Base-by-base conservation (phyloP, 2,888 invertebrate genomes). In the Aphrophora alni region DNA sequence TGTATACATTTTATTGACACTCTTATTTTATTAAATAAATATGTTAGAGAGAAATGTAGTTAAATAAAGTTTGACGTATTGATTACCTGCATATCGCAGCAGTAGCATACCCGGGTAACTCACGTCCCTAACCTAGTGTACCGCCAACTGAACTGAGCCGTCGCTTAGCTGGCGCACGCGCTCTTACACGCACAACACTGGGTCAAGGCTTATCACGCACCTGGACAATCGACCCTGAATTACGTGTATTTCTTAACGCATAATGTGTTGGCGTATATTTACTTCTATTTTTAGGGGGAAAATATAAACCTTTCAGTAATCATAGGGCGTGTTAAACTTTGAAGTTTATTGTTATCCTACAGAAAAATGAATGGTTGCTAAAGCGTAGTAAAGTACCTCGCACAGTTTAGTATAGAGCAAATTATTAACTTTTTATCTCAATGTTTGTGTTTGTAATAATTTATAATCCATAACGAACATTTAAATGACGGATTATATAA, bases 71-170 rank as follows among this genome's bases (percentile, higher is more conserved):
- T 59, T 21, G 21, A 21, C 5, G 21, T n/a, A 59, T 59, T 21
- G n/a, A 59, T 59, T 59, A 59, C 59, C 59, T 59, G 59, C 59
- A 59, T 59, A 59, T 59, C 59, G 59, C 59, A 59, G 59, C n/a
- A 21, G 7, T 21, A 59, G 59, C 59, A 59, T 59, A 59, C n/a
- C 59, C 59, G 59, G 59, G 59, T 59, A 59, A 21, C 21, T 12
- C 21, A 8, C 4, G 21, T 59, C 59, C 59, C 59, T 59, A 59
- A 59, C 59, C 59, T 59, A 59, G 21, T 21, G 5, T 59, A 59
- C 59, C 59, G 59, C 59, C 59, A 59, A 59, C 59, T 59, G 59
- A 59, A 59, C 59, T 59, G 59, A 59, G 59, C 59, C 59, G 59
- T 21, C 59, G 21, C 21, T 59, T 21, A 21, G 59, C 4, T 44